Conservation (phyloP, 2,113 vertebrate species). For the Todiramphus saurophagus region DNA sequence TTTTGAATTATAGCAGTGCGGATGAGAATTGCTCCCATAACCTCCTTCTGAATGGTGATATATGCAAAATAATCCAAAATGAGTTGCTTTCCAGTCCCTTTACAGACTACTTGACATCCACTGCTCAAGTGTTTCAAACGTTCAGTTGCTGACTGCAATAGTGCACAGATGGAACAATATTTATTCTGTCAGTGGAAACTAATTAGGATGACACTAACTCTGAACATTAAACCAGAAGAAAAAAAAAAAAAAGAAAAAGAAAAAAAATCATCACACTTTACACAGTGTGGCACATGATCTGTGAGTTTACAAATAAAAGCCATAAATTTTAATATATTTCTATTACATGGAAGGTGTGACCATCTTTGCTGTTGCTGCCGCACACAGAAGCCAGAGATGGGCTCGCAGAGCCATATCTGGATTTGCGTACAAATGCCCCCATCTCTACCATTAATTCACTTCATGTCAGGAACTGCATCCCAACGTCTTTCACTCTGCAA, state of each 20-base stretch:
- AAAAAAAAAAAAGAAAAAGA: neutral
- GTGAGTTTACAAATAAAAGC: slow-evolving; percentile 43
- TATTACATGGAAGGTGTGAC: neutral
- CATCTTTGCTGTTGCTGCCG: neutral
- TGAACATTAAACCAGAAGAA: slow-evolving; percentile 61
- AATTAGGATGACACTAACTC: slow-evolving; percentile 70
- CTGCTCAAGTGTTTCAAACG: slow-evolving; percentile 73
- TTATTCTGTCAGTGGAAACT: slow-evolving; percentile 73
- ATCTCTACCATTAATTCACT: neutral
- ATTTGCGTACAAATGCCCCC: neutral
- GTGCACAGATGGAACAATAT: slow-evolving; percentile 67
- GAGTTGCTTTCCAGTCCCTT: slow-evolving; percentile 54
- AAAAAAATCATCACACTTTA: slow-evolving; percentile 44
- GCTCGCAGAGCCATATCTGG: neutral
- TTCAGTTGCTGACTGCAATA: slow-evolving; percentile 53
- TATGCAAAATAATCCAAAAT: slow-evolving; percentile 65
- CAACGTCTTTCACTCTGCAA: neutral
- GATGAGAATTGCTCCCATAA: slow-evolving; percentile 17
- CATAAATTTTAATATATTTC: slow-evolving; percentile 38
- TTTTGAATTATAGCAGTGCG: slow-evolving; percentile 37
- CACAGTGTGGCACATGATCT: slow-evolving; percentile 34
- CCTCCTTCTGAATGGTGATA: slow-evolving; percentile 62
- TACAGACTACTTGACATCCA: slow-evolving; percentile 67
- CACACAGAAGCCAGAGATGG: neutral
- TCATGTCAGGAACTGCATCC: neutral